A percentile compares a stretch with the other conserved stretches of the same genome.
These are phyloP conservation scores for Erebia ligea DNA, from an alignment of 2,888 invertebrate species.

Conservation along the genomic window DNA sequence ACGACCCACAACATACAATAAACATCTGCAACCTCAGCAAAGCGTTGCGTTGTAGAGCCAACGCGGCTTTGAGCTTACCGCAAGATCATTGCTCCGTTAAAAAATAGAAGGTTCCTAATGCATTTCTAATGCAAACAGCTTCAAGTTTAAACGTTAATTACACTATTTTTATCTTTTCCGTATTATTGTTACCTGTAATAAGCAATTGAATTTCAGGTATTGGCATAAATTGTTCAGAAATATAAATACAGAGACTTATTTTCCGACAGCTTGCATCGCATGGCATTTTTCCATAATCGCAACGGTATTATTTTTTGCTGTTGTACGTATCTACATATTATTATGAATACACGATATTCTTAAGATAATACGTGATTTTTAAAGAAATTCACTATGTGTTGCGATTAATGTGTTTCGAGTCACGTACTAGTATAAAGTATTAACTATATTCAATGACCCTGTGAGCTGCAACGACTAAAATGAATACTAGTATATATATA, in stretches of 20 bases:
- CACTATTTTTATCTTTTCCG: conserved; percentile 3
- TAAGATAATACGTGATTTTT: conserved; percentile 21
- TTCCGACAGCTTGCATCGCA: conserved; percentile 11
- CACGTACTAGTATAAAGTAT: conserved; percentile 1
- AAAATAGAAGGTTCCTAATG: neutral
- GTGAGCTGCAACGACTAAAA: neutral
- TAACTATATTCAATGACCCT: neutral
- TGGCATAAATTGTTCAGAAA: conserved; percentile 10
- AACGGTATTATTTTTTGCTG: conserved; percentile 39
- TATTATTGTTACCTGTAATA: conserved; percentile 1
- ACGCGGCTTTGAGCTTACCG: no score
- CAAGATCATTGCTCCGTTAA: no score
- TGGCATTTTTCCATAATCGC: conserved; percentile 15
- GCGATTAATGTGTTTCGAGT: neutral
- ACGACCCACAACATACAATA: no score
- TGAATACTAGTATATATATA: neutral
- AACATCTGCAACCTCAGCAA: no score
- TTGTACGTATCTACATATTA: conserved; percentile 14
- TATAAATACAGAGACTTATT: conserved; percentile 8
- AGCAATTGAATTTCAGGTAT: neutral
- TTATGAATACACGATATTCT: conserved; percentile 18
- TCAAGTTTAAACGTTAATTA: neutral
- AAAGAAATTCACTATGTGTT: conserved; percentile 8
- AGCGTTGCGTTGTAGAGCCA: neutral
- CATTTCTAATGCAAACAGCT: no score